Base-by-base conservation (phyloP, 2,888 invertebrate genomes). In the Cheiracanthium punctorium region DNA sequence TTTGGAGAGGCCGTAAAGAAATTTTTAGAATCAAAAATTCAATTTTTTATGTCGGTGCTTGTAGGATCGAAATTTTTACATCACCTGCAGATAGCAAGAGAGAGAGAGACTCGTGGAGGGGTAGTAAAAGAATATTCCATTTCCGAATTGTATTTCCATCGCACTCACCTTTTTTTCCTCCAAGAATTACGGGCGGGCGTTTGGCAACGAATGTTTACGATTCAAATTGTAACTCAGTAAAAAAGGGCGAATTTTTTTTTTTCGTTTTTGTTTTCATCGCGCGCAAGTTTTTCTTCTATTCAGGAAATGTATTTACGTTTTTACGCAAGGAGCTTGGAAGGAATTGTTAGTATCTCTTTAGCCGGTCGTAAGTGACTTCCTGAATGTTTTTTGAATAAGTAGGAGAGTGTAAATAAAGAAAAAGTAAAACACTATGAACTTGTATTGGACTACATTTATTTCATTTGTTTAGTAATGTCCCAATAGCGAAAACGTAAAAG, bases 21-120 rank as follows among this genome's bases (percentile, higher is more conserved):
- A 85, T 85, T 85, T 85, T 79, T 69, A 70, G 77, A 85, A 79
- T 74, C 79, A 85, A 79, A 85, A 79, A 85, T 85, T 85, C 84
- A 70, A 69, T 85, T 79, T 85, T 84, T 73, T 80, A 32, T 74
- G 24, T 75, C 58, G 72, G 48, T 58, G 71, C 71, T 73, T 67
- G 81, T 70, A 41, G 48, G 69, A 81, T 81, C 32, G 82, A 65
- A 84, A 72, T 69, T 79, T 85, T 79, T 79, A 72, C 75, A 67
- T 76, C 75, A 76, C 82, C 70, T 76, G 48, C 74, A 64, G 72
- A 74, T 74, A 43, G 65, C 24, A 33, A 32, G 48, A 33, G 10
- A 37, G 37, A 37, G 37, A 33, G 69, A 52, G 20, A 30, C n/a
- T 14, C 30, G 14, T 8, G 58, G 20, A 32, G 41, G 24, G 71